These are phyloP conservation scores for Uloborus diversus DNA, from an alignment of 1,140 invertebrate species.

Conservation along the genomic window DNA sequence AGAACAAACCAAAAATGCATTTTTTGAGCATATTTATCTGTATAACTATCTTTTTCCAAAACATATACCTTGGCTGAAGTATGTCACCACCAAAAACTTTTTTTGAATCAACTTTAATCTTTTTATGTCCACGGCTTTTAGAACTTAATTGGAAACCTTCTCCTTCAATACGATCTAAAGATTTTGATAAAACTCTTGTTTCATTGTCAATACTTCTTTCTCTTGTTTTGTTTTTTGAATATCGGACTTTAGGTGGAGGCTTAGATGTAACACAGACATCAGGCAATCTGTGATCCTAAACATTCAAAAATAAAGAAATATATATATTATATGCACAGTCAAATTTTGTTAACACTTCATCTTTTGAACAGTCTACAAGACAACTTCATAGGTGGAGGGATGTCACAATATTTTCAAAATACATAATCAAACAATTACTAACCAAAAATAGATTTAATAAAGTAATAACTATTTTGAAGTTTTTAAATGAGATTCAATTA, in stretches of 20 bases:
- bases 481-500: no score
- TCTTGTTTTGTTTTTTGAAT: conserved; percentile 36
- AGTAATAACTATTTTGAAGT: no score
- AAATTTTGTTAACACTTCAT: no score
- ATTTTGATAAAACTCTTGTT: conserved; percentile 30
- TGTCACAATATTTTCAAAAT: no score
- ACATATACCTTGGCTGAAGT: conserved; percentile 63
- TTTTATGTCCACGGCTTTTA: conserved; percentile 66
- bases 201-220: background rate
- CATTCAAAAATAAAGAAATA: conserved; percentile 5
- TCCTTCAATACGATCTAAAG: conserved; percentile 58
- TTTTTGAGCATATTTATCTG: background rate
- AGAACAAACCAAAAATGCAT: background rate
- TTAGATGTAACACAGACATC: conserved; percentile 54
- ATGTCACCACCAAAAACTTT: conserved; percentile 65
- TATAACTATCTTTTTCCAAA: no score
- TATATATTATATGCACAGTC: conserved; percentile 55
- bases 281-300: conserved; percentile 46
- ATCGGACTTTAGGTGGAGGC: conserved; percentile 16
- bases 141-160: conserved; percentile 66
- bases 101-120: conserved; percentile 64
- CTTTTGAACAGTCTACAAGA: no score
- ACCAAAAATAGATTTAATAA: no score
- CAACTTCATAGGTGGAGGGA: no score
- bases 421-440: no score